phyloP scores from a whole-genome alignment of 1,140 invertebrate genomes.

The Drosophila nikananu region DNA sequence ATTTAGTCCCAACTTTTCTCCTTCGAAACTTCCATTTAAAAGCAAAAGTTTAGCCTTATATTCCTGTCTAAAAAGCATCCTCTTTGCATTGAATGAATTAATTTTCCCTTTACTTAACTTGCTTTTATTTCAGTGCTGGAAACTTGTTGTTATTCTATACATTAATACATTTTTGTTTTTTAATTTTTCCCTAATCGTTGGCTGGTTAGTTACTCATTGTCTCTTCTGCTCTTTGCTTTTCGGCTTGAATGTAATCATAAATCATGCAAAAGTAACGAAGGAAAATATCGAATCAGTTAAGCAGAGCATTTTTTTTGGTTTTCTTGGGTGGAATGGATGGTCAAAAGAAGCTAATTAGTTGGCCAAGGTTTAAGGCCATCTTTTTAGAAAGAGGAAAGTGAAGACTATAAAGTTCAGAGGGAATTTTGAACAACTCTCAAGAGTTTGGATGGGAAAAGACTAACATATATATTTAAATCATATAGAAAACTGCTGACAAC shows the following conservation, averaged over 20 bases:
- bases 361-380: slow-evolving; percentile 26
- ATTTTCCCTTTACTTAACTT: background rate
- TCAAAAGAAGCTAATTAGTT: slow-evolving; percentile 34
- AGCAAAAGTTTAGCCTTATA: background rate
- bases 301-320: slow-evolving; percentile 36
- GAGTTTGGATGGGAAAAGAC: background rate
- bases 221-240: background rate
- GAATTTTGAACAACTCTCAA: too few species aligned
- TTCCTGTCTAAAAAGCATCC: background rate
- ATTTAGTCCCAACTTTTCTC: too few species aligned
- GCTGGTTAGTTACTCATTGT: slow-evolving; percentile 6
- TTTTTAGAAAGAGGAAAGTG: slow-evolving; percentile 16
- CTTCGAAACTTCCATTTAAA: background rate
- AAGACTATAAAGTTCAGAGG: background rate
- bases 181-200: slow-evolving; percentile 24
- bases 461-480: too few species aligned
- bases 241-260: slow-evolving; percentile 40
- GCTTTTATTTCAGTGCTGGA: background rate
- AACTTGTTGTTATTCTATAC: background rate
- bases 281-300: slow-evolving; percentile 34
- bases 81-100: background rate
- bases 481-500: background rate
- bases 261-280: slow-evolving; percentile 44
- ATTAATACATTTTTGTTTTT: background rate
- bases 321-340: slow-evolving; percentile 15